Base-by-base conservation (phyloP, 2,888 invertebrate species). In the Bombylius discolor region DNA sequence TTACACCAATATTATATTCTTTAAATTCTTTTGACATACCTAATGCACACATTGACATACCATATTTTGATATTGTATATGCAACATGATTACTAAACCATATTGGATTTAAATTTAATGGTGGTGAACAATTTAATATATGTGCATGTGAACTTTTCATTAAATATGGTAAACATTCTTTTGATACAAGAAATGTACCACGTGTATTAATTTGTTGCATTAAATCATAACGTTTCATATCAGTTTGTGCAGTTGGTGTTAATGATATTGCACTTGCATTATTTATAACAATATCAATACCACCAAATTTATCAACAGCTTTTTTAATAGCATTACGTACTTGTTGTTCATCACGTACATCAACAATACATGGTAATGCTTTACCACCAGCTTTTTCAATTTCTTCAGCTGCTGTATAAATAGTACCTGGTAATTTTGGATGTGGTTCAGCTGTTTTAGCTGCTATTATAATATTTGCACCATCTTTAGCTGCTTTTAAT, bases 61-160 rank as follows among this genome's bases (percentile, higher is more conserved):
- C 97, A 71, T 94, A 98, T 71, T 98, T 98, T 4, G 98, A 93
- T 86, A 97, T 97, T 1, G 97, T 96, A 74, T 99, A 98, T 1
- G 96, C 97, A 50, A 94, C 89, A 74, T 96, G 90, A 62, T 87
- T 79, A 52, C 83, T 81, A 71, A 98, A 81, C 98, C 98, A 98
- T 63, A 82, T 77, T 0, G 92, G 83, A 63, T 83, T 81, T 85
- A 98, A 81, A 70, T 87, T 90, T 31, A 98, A 77, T 0, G 98
- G 98, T 4, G 98, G 98, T 33, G 95, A 95, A 52, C 98, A 78
- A 73, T 97, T 98, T 23, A 98, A 78, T 63, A 98, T 94, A 69
- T 98, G 97, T 0, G 94, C 89, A 73, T 95, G 94, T 58, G 82
- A 79, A 62, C 91, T 88, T 68, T 89, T 90, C 70, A 87, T 80